Evolutionary conservation across 2,797 vertebrate genomes (phyloP).

Genomic region (Bucorvus abyssinicus): DNA sequence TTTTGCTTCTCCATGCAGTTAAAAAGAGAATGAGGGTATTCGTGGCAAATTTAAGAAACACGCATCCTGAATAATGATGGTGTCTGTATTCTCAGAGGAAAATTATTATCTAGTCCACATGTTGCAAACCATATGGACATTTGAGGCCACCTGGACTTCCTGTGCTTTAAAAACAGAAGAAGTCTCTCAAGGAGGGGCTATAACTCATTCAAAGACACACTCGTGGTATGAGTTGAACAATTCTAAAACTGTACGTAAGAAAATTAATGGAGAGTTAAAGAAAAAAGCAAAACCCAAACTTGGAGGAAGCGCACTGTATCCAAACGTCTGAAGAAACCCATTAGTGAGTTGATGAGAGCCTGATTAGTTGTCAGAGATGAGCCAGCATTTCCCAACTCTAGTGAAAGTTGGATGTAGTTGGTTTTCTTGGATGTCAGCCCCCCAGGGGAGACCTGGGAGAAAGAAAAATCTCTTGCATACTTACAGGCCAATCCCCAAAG

Average conservation of each 20-base stretch:
- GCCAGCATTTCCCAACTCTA: background rate
- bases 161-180: background rate
- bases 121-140: background rate
- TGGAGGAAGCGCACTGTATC: background rate
- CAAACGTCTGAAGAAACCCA: background rate
- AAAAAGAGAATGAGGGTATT: background rate
- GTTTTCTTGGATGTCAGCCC: background rate
- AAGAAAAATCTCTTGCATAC: background rate
- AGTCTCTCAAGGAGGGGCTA: background rate
- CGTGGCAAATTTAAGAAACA: background rate
- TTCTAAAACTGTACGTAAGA: background rate
- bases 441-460: background rate
- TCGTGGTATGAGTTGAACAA: background rate
- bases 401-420: background rate
- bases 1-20: background rate
- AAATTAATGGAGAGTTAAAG: background rate
- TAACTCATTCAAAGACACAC: background rate
- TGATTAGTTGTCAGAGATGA: background rate
- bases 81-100: constrained; percentile 18
- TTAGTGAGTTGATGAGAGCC: background rate
- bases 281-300: background rate
- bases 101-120: background rate
- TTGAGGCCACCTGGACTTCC: background rate
- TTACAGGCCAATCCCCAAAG: background rate
- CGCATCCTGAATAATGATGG: background rate